Evolutionary conservation across 1,140 invertebrate genomes (phyloP), one percentile per base, ranked within the genome.

Genomic region (Lethrus apterus): DNA sequence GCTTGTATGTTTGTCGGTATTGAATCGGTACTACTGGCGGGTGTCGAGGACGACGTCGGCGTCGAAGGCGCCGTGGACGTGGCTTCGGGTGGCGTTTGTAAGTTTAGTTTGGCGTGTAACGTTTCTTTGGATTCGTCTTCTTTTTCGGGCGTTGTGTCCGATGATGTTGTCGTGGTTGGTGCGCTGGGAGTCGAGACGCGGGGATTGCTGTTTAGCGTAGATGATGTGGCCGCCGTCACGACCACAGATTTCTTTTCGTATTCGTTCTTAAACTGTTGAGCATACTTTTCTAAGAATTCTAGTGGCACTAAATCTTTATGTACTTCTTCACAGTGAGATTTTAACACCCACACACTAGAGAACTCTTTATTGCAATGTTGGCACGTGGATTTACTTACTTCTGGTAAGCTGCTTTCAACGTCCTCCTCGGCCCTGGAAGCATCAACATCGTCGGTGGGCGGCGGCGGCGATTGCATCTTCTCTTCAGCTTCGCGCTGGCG

Each of bases 251-350:
- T 87, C 67, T 84, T 85, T 61, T 89, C 84, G 64, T 88, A 89
- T 59, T 89, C 86, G 57, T 76, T 81, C 68, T 89, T 88, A 60
- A 90, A 89, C 58, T 89, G 84, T 68, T 93, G 85, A 20, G 89
- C 89, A 70, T 93, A 93, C 65, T 89, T 84, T 71, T 94, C 90
- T 32, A 95, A 73, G 60, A 89, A 85, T 59, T 92, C 85, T 15
- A 87, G 72, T 9, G 91, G 90, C 43, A 96, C 87, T 65, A 92
- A 74, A 65, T 90, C 84, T 62, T 87, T 85, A 70, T 96, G 93
- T 49, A 93, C 83, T 76, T 95, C 91, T 75, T 96, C 92, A 70
- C 88, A 89, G 68, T 97, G 92, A 54, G 90, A 86, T 70, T 95
- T 95, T 62, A 96, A 72, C 48, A 95, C 90, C 84, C 92, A 95